A percentile compares a stretch with the other conserved stretches of the same genome.
These are phyloP conservation scores for Columba janthina DNA, from an alignment of 2,113 vertebrate genomes.

Conservation along the genomic window DNA sequence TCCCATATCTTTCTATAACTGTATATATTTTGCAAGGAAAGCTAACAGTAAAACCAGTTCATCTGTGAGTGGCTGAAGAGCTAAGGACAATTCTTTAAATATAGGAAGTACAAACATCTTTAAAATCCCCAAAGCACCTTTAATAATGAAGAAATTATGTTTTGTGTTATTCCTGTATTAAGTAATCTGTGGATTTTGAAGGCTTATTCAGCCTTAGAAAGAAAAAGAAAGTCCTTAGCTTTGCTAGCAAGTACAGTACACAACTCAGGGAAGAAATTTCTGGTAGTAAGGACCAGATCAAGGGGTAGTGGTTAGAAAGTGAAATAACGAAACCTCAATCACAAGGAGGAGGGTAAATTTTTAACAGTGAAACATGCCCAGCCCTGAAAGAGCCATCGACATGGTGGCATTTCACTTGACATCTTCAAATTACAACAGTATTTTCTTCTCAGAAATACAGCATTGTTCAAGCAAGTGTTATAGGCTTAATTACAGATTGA, in stretches of 20 bases:
- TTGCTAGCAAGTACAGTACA: neutral
- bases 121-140: neutral
- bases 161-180: neutral
- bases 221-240: neutral
- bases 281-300: neutral
- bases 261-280: neutral
- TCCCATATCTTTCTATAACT: neutral
- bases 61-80: neutral
- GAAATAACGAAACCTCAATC: neutral
- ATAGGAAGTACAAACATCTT: neutral
- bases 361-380: neutral
- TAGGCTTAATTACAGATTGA: neutral
- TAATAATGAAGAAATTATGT: neutral
- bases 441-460: neutral
- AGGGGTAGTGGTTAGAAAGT: neutral
- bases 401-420: neutral
- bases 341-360: neutral
- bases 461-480: neutral
- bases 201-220: neutral
- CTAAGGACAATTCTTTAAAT: neutral
- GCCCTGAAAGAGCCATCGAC: neutral
- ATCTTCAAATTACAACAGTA: neutral
- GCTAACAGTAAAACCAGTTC: neutral
- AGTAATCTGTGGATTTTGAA: neutral
- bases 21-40: neutral